phyloP scores from a whole-genome alignment of 2,888 invertebrate genomes.

The Cerastoderma edule region DNA sequence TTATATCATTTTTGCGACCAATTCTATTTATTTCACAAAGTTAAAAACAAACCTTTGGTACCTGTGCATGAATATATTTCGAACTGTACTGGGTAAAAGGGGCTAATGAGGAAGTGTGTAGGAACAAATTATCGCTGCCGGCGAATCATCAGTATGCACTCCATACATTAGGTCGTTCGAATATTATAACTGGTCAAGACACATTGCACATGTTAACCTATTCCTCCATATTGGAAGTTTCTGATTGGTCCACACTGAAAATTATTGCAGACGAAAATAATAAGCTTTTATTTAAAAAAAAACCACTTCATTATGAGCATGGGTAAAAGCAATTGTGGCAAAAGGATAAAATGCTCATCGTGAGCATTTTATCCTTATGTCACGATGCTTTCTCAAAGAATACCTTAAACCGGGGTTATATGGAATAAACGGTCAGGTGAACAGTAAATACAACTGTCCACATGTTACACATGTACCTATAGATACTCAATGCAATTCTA shows the following conservation, averaged over 20 bases:
- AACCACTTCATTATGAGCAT: no score
- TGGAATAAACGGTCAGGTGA: not conserved
- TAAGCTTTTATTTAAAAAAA: no score
- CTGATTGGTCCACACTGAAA: not conserved
- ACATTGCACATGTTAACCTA: not conserved
- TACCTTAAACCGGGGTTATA: not conserved
- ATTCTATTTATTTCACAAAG: not conserved
- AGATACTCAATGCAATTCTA: no score
- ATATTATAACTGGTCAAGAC: no score
- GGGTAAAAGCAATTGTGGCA: no score
- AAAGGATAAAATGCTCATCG: slow-evolving; percentile 3
- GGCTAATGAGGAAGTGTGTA: slow-evolving; percentile 5
- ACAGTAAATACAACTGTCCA: no score
- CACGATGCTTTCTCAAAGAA: not conserved
- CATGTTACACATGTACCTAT: no score
- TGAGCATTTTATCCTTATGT: slow-evolving; percentile 1
- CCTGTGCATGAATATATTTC: not conserved
- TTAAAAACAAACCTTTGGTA: not conserved
- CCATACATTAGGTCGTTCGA: not conserved
- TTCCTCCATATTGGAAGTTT: not conserved
- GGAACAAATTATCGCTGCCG: not conserved
- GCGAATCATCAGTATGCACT: slow-evolving; percentile 8
- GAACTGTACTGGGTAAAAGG: not conserved
- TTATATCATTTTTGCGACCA: not conserved
- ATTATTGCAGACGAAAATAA: not conserved